Percentiles rank a stretch among this genome's conserved stretches.
Evolutionary conservation across 2,113 vertebrate species (phyloP).

Genomic region (Tautogolabrus adspersus): DNA sequence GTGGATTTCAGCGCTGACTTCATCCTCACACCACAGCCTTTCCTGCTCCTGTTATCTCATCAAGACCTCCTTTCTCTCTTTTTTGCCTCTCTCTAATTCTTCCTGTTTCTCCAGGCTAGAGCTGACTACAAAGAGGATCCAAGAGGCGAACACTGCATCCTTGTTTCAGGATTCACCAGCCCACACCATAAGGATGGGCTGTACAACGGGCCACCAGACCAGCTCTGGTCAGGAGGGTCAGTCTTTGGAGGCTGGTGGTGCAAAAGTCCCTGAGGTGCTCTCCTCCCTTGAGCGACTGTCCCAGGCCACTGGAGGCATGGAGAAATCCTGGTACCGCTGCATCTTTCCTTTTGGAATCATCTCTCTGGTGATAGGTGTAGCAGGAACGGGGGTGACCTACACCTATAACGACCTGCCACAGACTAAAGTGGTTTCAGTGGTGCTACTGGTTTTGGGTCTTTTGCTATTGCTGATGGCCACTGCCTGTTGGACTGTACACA

Average conservation of each 20-base stretch:
- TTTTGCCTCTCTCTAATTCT: slow-evolving; percentile 33
- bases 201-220: slow-evolving; percentile 84
- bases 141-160: slow-evolving; percentile 35
- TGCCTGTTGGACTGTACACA: slow-evolving; percentile 88
- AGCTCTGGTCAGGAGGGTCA: slow-evolving; percentile 72
- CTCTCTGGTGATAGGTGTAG: slow-evolving; percentile 89
- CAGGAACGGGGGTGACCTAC: slow-evolving; percentile 92
- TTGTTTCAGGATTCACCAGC: slow-evolving; percentile 23
- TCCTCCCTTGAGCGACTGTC: slow-evolving; percentile 88
- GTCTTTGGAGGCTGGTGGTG: slow-evolving; percentile 66
- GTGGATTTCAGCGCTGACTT: slow-evolving; percentile 71
- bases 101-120: slow-evolving; percentile 52
- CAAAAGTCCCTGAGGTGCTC: slow-evolving; percentile 85
- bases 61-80: slow-evolving; percentile 33
- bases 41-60: slow-evolving; percentile 38
- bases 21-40: slow-evolving; percentile 36
- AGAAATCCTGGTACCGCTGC: slow-evolving; percentile 94
- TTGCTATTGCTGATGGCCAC: slow-evolving; percentile 86
- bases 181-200: slow-evolving; percentile 85
- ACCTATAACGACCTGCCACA: slow-evolving; percentile 89
- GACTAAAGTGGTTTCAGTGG: slow-evolving; percentile 90
- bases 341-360: slow-evolving; percentile 93
- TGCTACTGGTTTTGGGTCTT: slow-evolving; percentile 85
- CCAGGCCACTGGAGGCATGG: slow-evolving; percentile 90
- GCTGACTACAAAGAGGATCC: slow-evolving; percentile 40